Conservation (phyloP, 1,140 invertebrate genomes). For the Venturia canescens region DNA sequence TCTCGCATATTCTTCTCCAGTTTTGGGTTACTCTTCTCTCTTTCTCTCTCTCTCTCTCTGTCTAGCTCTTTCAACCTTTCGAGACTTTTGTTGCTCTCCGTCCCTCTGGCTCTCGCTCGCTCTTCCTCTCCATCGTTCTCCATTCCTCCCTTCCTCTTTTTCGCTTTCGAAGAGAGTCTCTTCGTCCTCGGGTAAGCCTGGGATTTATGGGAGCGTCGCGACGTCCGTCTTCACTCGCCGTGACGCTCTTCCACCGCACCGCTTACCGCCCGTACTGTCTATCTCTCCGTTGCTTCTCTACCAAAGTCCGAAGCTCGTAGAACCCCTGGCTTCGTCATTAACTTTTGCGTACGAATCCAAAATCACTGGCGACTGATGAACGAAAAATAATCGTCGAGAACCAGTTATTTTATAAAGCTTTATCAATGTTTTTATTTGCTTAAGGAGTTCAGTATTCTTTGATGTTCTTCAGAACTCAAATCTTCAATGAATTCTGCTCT, state of each 20-base stretch:
- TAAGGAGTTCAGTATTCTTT: too few relatives aligned
- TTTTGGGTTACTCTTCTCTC: not conserved
- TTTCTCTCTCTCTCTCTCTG: constrained; percentile 7
- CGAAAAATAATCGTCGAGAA: too few relatives aligned
- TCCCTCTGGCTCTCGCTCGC: too few relatives aligned
- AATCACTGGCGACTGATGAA: too few relatives aligned
- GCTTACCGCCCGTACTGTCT: constrained; percentile 63
- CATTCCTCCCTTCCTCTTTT: not conserved
- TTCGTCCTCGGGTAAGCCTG: constrained; percentile 71
- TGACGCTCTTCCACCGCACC: constrained; percentile 73
- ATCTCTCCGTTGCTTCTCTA: constrained; percentile 58
- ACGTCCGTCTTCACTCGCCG: constrained; percentile 77
- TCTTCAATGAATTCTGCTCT: too few relatives aligned
- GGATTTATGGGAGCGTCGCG: constrained; percentile 77
- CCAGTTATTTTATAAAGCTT: too few relatives aligned
- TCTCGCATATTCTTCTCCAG: constrained; percentile 50
- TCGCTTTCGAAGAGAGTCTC: constrained; percentile 51
- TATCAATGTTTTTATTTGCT: too few relatives aligned
- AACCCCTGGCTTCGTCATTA: not conserved
- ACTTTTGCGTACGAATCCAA: too few relatives aligned
- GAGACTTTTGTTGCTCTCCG: not conserved
- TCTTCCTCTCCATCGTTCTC: constrained; percentile 28
- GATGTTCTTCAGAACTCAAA: too few relatives aligned
- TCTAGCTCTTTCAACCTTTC: constrained; percentile 21
- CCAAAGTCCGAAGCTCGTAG: constrained; percentile 64